A percentile compares a stretch with the other conserved stretches of the same genome.
These are phyloP conservation scores for Campopleginae sp. DNA, from an alignment of 2,888 invertebrate genomes.

Conservation along the genomic window DNA sequence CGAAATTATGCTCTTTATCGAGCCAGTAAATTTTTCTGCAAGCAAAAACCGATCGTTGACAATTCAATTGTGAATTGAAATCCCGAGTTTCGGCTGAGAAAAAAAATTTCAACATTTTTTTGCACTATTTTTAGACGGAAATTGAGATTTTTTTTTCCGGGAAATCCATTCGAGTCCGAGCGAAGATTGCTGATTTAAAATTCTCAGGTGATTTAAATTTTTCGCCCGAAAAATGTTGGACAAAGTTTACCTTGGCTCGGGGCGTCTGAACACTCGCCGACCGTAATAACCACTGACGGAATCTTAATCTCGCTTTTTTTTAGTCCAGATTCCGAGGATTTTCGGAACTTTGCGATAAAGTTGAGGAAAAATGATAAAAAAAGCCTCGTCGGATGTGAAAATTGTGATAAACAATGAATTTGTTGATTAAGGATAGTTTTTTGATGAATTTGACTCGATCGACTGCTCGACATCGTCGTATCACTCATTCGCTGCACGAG, in stretches of 20 bases:
- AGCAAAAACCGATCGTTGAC: too few relatives aligned
- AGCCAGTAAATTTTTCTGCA: too few relatives aligned
- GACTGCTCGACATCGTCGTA: not conserved
- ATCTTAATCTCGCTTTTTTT: not conserved
- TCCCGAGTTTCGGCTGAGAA: too few relatives aligned
- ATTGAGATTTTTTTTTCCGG: not conserved
- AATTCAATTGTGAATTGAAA: too few relatives aligned
- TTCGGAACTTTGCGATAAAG: not conserved
- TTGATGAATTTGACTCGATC: not conserved
- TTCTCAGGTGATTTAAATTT: not conserved
- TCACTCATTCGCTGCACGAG: constrained; percentile 23
- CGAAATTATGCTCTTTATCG: too few relatives aligned
- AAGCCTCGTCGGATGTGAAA: too few relatives aligned
- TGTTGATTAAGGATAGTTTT: not conserved
- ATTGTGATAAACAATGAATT: not conserved
- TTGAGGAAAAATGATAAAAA: not conserved
- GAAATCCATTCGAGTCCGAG: not conserved
- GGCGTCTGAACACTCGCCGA: constrained; percentile 16
- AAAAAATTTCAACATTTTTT: not conserved
- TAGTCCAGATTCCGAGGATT: not conserved
- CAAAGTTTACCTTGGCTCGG: not conserved
- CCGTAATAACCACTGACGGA: constrained; percentile 38
- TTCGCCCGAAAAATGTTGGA: not conserved
- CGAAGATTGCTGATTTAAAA: not conserved
- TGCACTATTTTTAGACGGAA: not conserved